Base-by-base conservation (phyloP, 2,888 invertebrate species). In the Nymphalis c-album region DNA sequence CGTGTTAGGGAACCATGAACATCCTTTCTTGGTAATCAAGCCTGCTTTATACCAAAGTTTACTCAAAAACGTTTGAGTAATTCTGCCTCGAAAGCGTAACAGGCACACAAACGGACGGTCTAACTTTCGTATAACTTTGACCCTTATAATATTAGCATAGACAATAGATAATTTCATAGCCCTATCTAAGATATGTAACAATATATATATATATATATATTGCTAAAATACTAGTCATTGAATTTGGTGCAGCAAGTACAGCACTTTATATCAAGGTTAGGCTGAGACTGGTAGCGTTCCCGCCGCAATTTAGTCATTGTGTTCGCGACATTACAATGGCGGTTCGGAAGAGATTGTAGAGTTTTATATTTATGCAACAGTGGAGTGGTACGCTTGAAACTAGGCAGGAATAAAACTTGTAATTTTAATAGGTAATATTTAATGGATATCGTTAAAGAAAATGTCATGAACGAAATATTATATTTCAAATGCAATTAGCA, bases 291-390 rank as follows among this genome's bases (percentile, higher is more conserved):
- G 67, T 57, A 20, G 57, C 59, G 58, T 64, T 67, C 18, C 46
- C 63, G 67, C 35, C 63, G 67, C 60, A 63, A 67, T 67, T 67
- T 67, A 67, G 51, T 64, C 64, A 64, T 68, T 68, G 63, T 68
- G 57, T 45, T 64, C 60, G 26, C 60, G 60, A 57, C 64, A 60
- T 64, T 50, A 68, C 68, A 67, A 67, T 67, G 60, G 48, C 50
- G n/a, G 55, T 65, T 35, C 51, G 60, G 60, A 65, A 53, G 65
- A 64, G 55, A 63, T 63, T 48, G 68, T 68, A 64, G 60, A 63
- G 63, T 68, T 68, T 68, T 68, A 60, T 68, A 55, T 67, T 67
- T 68, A 63, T 53, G 63, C 55, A 68, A 53, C 51, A 51, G 53
- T 63, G 40, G 50, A 48, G 64, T 63, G 47, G 31, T 55, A 51